These are phyloP conservation scores for Ceratothoa steindachneri DNA, from an alignment of 2,888 invertebrate genomes.

Conservation along the genomic window DNA sequence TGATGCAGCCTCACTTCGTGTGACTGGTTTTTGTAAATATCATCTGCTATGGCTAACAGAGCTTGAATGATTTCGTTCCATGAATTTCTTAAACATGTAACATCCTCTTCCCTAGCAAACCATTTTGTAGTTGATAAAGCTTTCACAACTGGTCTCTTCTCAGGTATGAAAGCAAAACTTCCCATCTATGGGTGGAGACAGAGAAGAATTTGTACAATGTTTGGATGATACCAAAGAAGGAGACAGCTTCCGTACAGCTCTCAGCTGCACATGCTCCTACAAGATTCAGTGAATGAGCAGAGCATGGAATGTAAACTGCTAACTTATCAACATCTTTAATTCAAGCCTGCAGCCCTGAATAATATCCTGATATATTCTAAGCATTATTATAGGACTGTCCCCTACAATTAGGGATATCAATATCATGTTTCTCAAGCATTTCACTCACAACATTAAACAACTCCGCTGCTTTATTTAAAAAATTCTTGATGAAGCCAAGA, in stretches of 20 bases:
- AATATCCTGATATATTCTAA: constrained; percentile 6
- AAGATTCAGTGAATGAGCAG: constrained; percentile 47
- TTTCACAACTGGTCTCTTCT: not conserved
- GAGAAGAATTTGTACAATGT: not conserved
- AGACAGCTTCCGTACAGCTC: constrained; percentile 34
- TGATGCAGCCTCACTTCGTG: not conserved
- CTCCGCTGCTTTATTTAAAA: not conserved
- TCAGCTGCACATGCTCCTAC: constrained; percentile 47
- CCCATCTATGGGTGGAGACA: constrained; percentile 1
- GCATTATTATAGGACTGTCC: constrained; percentile 18
- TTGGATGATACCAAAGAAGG: constrained; percentile 14
- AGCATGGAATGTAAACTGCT: constrained; percentile 48
- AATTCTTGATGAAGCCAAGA: not conserved
- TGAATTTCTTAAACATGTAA: not conserved
- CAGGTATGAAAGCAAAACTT: not conserved
- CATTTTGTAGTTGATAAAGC: not conserved
- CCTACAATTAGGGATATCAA: not conserved
- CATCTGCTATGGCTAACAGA: not conserved
- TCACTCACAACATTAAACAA: not conserved
- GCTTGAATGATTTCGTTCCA: not conserved
- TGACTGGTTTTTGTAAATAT: not conserved
- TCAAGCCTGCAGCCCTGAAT: not conserved
- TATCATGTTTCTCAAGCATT: not conserved
- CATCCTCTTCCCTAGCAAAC: not conserved
- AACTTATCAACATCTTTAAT: constrained; percentile 14